These are phyloP conservation scores for Pantala flavescens DNA, from an alignment of 1,140 invertebrate genomes.

Conservation along the genomic window DNA sequence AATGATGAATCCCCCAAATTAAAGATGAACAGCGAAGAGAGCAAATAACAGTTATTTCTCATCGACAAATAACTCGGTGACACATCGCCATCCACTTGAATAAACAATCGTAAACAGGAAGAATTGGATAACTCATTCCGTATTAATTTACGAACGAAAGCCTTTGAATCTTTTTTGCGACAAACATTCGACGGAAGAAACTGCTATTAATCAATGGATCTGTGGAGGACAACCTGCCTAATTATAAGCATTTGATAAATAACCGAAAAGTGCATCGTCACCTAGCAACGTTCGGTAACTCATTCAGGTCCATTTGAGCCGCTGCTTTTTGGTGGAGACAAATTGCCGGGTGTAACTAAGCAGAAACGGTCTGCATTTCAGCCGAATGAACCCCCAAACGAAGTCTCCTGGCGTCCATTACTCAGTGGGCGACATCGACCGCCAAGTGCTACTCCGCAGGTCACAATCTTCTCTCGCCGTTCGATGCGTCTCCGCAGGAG, in stretches of 20 bases:
- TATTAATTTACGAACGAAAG: no score
- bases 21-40: no score
- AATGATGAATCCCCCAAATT: no score
- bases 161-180: no score
- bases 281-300: neutral
- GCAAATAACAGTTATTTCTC: no score
- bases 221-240: neutral
- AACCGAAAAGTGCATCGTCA: neutral
- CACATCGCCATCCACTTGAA: no score
- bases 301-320: neutral
- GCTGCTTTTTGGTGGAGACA: neutral
- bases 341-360: constrained; percentile 2
- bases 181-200: no score
- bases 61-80: no score
- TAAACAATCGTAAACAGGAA: no score
- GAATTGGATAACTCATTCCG: no score
- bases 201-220: neutral
- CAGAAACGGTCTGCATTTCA: neutral
- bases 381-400: neutral
- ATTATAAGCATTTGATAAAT: constrained; percentile 4
- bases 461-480: no score
- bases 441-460: no score
- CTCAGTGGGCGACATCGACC: neutral
- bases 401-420: neutral
- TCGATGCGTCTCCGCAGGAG: neutral